phyloP scores from a whole-genome alignment of 2,113 vertebrate species.

The Tragelaphus scriptus region DNA sequence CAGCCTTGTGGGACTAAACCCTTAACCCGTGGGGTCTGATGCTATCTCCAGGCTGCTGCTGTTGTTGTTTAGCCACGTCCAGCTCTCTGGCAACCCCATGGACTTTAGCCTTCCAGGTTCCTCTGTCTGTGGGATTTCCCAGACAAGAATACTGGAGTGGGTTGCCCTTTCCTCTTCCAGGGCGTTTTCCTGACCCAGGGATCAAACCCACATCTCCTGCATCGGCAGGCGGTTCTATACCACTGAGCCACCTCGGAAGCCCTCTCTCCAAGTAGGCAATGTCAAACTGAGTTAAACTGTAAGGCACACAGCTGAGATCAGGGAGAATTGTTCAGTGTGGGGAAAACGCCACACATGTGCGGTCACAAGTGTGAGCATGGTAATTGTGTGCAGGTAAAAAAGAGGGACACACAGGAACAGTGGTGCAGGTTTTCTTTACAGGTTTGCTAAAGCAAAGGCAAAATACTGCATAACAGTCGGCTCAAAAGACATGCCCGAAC shows the following conservation, averaged over 20 bases:
- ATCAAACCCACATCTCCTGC: background rate
- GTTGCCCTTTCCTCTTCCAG: background rate
- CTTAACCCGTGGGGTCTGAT: background rate
- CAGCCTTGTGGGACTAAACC: background rate
- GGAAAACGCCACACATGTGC: no score
- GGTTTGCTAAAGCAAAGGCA: background rate
- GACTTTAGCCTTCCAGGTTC: background rate
- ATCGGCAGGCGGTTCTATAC: background rate
- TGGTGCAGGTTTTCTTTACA: background rate
- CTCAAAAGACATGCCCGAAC: background rate
- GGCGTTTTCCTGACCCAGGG: background rate
- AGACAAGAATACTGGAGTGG: background rate
- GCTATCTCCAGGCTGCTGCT: background rate
- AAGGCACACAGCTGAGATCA: background rate
- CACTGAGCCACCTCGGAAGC: background rate
- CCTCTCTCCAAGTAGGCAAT: background rate
- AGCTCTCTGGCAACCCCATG: background rate
- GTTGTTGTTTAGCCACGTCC: fast-evolving
- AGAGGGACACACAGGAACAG: background rate
- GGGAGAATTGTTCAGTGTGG: background rate
- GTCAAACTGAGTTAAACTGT: background rate
- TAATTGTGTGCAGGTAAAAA: background rate
- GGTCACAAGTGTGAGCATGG: background rate
- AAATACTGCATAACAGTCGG: background rate
- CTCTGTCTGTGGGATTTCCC: background rate